Evolutionary conservation across 2,797 vertebrate genomes (phyloP).

Genomic region (Esox masquinongy): DNA sequence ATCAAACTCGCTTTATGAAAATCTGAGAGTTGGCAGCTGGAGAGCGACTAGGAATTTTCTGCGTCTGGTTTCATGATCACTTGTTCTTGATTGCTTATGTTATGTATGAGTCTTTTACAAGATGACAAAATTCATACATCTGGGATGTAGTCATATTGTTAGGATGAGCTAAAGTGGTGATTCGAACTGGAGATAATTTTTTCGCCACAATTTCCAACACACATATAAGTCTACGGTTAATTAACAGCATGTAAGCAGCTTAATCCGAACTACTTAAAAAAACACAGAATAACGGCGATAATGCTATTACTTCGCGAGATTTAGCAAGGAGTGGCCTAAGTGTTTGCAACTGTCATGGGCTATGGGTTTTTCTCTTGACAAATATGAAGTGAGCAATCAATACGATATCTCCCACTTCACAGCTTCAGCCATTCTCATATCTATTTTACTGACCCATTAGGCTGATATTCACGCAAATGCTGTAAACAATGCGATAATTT

Average conservation of each 20-base stretch:
- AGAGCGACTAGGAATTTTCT: background rate
- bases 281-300: background rate
- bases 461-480: constrained; percentile 57
- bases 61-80: background rate
- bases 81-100: background rate
- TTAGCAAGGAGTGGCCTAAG: background rate
- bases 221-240: background rate
- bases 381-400: constrained; percentile 28
- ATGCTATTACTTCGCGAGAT: background rate
- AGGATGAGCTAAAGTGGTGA: background rate
- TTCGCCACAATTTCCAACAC: background rate
- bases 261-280: background rate
- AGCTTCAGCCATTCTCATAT: constrained; percentile 61
- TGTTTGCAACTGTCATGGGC: background rate
- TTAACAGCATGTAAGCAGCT: background rate
- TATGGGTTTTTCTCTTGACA: background rate
- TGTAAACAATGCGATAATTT: constrained; percentile 14
- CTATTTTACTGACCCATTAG: constrained; percentile 55
- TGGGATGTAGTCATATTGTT: background rate
- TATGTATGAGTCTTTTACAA: background rate
- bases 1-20: constrained; percentile 21
- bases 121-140: background rate
- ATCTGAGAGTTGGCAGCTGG: constrained; percentile 2
- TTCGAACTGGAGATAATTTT: background rate
- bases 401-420: constrained; percentile 56